Base-by-base conservation (phyloP, 2,797 vertebrate species). In the Helicolenus hilgendorfi region DNA sequence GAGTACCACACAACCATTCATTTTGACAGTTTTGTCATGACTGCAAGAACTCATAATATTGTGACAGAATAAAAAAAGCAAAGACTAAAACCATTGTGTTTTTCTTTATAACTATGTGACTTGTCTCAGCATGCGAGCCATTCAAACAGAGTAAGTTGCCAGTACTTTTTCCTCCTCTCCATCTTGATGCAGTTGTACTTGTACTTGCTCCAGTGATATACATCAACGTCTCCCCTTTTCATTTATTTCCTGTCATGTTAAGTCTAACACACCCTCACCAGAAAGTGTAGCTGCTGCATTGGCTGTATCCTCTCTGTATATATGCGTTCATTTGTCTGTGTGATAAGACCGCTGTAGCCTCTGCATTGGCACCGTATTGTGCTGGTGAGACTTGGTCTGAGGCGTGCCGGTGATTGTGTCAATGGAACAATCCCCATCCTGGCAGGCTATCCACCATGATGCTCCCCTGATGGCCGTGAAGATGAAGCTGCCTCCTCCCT, bases 131-230 rank as follows among this genome's bases (percentile, higher is more conserved):
- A 96, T 83, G 73, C 89, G 3, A 92, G 83, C 83, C 88, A 95
- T 67, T 92, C 94, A 89, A 92, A 95, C 92, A 92, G 96, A 97
- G 96, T 97, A 96, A 96, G 94, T 95, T 88, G 14, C 74, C 53
- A 15, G 31, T 65, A 24, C 68, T 84, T 86, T 85, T 83, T 8
- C 69, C 76, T 76, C 68, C 60, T 83, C 60, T 84, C 83, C 77
- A 49, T 89, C 87, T 84, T 74, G 75, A 91, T 92, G 86, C 74
- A 90, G 77, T 87, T 89, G 84, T 89, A 60, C 63, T 79, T 86
- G 73, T 67, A 79, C 49, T 65, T 72, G 56, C 55, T 72, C 78
- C 38, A 33, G 78, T 90, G 77, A 88, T 83, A 69, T 75, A 86
- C 67, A 62, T 88, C 84, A 45, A 11, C 7, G 20, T 83, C 81